Conservation (phyloP, 2,797 vertebrate genomes). For the Echiichthys vipera region DNA sequence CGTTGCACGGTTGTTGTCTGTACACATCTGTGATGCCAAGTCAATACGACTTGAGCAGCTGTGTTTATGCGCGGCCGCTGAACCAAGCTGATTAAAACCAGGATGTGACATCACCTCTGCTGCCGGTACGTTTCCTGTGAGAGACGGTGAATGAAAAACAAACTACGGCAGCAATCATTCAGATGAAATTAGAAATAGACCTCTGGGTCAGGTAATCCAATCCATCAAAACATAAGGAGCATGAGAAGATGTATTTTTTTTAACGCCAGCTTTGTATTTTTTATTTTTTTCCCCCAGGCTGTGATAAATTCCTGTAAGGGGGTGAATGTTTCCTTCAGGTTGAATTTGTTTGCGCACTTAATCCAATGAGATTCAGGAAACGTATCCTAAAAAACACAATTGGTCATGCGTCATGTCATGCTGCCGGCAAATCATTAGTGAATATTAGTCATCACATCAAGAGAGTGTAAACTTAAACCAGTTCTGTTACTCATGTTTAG, state of each 20-base stretch:
- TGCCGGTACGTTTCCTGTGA: constrained; percentile 48
- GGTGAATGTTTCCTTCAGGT: constrained; percentile 11
- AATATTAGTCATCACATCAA: constrained; percentile 51
- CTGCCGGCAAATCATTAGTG: constrained; percentile 40
- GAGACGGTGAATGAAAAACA: constrained; percentile 39
- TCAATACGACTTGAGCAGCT: constrained; percentile 60
- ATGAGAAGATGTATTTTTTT: not conserved
- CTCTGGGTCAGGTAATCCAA: constrained; percentile 28
- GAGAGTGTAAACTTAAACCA: constrained; percentile 4
- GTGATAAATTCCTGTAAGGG: constrained; percentile 4
- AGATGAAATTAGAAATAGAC: constrained; percentile 25
- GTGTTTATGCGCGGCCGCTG: constrained; percentile 55
- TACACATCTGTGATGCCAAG: constrained; percentile 45
- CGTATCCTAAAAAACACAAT: constrained; percentile 29
- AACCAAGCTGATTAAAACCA: constrained; percentile 66
- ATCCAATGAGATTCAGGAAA: constrained; percentile 27
- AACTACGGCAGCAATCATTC: constrained; percentile 29
- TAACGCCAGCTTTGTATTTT: not conserved
- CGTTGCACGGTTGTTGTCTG: constrained; percentile 30
- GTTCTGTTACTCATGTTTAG: constrained; percentile 44
- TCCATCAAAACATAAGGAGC: constrained; percentile 16
- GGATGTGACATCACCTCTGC: constrained; percentile 70
- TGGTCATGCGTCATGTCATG: constrained; percentile 22
- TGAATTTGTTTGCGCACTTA: constrained; percentile 37
- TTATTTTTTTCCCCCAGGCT: not conserved